Evolutionary conservation across 2,797 vertebrate species (phyloP).

Genomic region (Champsocephalus esox): DNA sequence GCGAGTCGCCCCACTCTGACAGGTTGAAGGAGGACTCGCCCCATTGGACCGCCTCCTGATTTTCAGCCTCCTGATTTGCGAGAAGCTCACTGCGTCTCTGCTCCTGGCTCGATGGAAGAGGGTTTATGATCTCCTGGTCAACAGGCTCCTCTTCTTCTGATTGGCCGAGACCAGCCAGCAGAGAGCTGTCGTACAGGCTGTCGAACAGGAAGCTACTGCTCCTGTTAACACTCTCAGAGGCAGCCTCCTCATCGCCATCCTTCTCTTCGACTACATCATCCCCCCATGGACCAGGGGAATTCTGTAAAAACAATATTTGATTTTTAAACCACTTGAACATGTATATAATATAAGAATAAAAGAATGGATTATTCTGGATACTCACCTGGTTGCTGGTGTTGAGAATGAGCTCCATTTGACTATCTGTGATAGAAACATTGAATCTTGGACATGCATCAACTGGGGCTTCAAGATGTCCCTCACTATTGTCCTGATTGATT

Average conservation of each 20-base stretch:
- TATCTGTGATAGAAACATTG: slow-evolving; percentile 91
- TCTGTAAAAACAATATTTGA: slow-evolving; percentile 56
- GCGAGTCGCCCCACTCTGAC: slow-evolving; percentile 89
- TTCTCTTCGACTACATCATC: slow-evolving; percentile 32
- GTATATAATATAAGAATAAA: background rate
- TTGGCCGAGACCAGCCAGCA: slow-evolving; percentile 70
- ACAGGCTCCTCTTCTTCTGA: slow-evolving; percentile 47
- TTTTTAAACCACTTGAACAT: slow-evolving; percentile 15
- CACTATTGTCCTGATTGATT: background rate
- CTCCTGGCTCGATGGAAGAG: slow-evolving; percentile 51
- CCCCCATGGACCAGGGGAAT: slow-evolving; percentile 35
- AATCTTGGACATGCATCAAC: slow-evolving; percentile 61
- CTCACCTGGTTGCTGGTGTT: slow-evolving; percentile 87
- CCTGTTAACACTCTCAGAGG: slow-evolving; percentile 85
- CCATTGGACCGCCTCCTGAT: slow-evolving; percentile 78
- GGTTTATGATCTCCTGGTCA: slow-evolving; percentile 26
- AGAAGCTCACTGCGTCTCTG: slow-evolving; percentile 68
- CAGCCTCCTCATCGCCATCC: slow-evolving; percentile 10
- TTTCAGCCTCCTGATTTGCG: slow-evolving; percentile 77
- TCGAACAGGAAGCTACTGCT: slow-evolving; percentile 95
- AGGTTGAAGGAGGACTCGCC: slow-evolving; percentile 86
- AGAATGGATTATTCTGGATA: slow-evolving; percentile 28
- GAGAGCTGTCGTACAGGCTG: slow-evolving; percentile 87
- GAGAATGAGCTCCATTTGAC: slow-evolving; percentile 92
- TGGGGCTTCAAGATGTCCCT: slow-evolving; percentile 14